Conservation (phyloP, 2,113 vertebrate species). For the Corapipo altera region DNA sequence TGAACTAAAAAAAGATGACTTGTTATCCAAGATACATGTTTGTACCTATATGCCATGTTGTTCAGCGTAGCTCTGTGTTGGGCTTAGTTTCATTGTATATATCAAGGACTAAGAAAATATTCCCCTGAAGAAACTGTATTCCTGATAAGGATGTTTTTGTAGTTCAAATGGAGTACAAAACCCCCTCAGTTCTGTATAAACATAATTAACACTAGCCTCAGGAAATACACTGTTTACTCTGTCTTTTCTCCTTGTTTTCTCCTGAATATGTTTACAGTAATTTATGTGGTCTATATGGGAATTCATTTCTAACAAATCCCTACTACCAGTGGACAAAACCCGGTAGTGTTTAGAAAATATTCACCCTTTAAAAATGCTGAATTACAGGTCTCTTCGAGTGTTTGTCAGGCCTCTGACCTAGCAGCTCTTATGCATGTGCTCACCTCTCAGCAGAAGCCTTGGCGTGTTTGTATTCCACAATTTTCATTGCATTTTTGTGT, state of each 20-base stretch:
- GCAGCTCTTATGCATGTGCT: constrained; percentile 35
- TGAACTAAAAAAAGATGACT: background rate
- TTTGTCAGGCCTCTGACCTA: background rate
- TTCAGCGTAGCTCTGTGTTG: background rate
- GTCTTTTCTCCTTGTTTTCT: background rate
- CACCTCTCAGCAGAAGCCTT: constrained; percentile 9
- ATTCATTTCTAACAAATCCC: background rate
- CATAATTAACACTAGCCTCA: background rate
- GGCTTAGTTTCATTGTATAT: background rate
- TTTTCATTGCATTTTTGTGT: background rate
- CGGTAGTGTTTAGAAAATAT: background rate
- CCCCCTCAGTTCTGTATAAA: accelerated
- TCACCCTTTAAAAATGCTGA: background rate
- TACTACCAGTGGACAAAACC: background rate
- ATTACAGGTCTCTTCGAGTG: background rate
- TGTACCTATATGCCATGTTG: background rate
- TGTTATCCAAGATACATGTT: background rate
- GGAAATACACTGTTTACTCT: background rate
- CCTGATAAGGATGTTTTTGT: background rate
- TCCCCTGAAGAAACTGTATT: background rate
- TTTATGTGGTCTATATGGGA: background rate
- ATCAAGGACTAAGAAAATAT: background rate
- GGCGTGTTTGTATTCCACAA: background rate
- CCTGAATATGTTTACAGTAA: background rate
- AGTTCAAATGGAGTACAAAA: background rate